Evolutionary conservation across 2,113 vertebrate genomes (phyloP), one percentile per base, ranked within the genome.

Genomic region (Saccopteryx leptura): DNA sequence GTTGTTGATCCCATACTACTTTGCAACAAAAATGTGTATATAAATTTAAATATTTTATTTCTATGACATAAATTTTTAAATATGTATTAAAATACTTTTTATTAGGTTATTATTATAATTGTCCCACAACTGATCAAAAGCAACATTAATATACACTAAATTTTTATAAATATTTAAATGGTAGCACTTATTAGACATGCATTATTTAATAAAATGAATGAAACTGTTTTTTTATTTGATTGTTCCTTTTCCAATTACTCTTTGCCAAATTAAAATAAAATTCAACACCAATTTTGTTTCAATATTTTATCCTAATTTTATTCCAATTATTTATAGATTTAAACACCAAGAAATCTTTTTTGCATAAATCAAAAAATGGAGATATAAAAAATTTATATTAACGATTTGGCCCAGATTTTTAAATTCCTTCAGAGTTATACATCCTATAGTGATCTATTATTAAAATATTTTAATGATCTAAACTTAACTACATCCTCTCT

Each of bases 31-130:
- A 82, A 84, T n/a, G 14, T 71, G 14, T 63, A 87, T 10, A 61
- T 56, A 94, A 71, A 71, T 88, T 89, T 76, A 92, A 90, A 81
- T 85, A 63, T 90, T 88, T 66, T 54, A n/a, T 56, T 48, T 10
- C 18, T 71, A 72, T 39, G 26, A 89, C 9, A 39, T 75, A 65
- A 93, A 8, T 21, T 24, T 83, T 7, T 90, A 92, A 92, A 69
- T 88, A 66, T n/a, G 63, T 88, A 66, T n/a, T 91, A 75, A 94
- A 80, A 87, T 81, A 26, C 50, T 85, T 14, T 79, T 19, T 74
- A n/a, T 66, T 90, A 48, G 18, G 50, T 93, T 89, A n/a, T 65
- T 56, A 50, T 54, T 69, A 66, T 50, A 85, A 90, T 69, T 68
- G 68, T 50, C 58, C 85, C 4, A 33, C 8, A 94, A 63, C 7